phyloP scores from a whole-genome alignment of 2,888 invertebrate genomes.

The Pteria penguin region DNA sequence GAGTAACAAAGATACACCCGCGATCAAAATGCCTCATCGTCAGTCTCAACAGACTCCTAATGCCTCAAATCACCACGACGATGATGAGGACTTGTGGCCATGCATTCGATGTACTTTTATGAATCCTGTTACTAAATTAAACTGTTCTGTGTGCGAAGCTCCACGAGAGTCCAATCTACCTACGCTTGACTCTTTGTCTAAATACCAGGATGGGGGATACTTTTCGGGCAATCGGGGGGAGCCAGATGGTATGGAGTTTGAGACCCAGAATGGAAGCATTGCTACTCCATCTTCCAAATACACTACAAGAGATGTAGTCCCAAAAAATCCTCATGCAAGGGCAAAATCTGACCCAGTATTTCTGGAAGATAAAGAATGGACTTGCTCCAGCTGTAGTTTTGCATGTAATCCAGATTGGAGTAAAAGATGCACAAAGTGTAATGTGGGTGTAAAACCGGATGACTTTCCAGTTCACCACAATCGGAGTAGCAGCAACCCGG shows the following conservation, averaged over 20 bases:
- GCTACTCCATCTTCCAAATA: neutral
- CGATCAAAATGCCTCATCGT: neutral
- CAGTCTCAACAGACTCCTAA: too few species aligned
- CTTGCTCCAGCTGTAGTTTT: conserved; percentile 92
- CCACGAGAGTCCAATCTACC: conserved; percentile 80
- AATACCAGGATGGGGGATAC: conserved; percentile 51
- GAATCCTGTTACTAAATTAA: conserved; percentile 85
- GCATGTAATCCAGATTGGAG: conserved; percentile 91
- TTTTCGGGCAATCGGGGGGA: conserved; percentile 48
- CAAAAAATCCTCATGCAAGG: conserved; percentile 5
- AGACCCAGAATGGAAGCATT: conserved; percentile 11
- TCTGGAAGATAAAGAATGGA: conserved; percentile 84
- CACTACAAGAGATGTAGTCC: conserved; percentile 6
- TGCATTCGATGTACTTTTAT: conserved; percentile 87
- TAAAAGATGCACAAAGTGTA: conserved; percentile 90
- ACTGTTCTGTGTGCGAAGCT: conserved; percentile 89
- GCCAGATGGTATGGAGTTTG: conserved; percentile 47
- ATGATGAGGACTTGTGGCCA: conserved; percentile 69
- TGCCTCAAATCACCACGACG: too few species aligned
- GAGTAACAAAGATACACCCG: neutral
- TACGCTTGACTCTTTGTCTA: conserved; percentile 46
- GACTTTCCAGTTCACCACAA: conserved; percentile 17
- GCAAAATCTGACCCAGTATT: conserved; percentile 32
- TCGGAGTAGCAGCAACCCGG: neutral
- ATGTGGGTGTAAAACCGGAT: conserved; percentile 76